Evolutionary conservation across 2,113 vertebrate genomes (phyloP).

Genomic region (Chloebia gouldiae): DNA sequence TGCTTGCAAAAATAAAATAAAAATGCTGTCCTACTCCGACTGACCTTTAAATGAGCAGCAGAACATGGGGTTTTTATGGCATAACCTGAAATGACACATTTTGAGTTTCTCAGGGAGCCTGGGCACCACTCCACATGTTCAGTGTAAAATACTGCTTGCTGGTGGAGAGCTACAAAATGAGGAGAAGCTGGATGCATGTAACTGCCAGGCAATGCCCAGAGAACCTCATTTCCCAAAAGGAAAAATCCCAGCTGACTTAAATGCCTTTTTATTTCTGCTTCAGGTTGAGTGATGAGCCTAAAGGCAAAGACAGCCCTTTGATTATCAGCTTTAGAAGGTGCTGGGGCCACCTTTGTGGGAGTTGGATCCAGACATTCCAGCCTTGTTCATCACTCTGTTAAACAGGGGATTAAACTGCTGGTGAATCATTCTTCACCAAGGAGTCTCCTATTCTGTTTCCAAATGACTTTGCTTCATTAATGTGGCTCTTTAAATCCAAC

Average conservation of each 20-base stretch:
- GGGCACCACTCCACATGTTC: background rate
- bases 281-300: background rate
- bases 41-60: conserved; percentile 36
- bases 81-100: background rate
- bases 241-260: background rate
- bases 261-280: background rate
- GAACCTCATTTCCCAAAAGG: background rate
- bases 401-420: background rate
- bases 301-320: background rate
- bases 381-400: background rate
- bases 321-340: background rate
- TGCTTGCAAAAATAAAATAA: background rate
- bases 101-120: background rate
- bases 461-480: background rate
- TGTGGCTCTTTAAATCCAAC: background rate
- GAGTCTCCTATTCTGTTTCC: background rate
- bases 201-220: background rate
- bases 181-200: background rate
- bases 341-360: background rate
- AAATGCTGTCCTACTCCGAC: background rate
- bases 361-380: background rate
- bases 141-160: background rate
- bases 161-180: background rate
- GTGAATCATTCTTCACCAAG: background rate
- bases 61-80: background rate